Base-by-base conservation (phyloP, 2,888 invertebrate species). In the Cataglyphis rosenhaueri region DNA sequence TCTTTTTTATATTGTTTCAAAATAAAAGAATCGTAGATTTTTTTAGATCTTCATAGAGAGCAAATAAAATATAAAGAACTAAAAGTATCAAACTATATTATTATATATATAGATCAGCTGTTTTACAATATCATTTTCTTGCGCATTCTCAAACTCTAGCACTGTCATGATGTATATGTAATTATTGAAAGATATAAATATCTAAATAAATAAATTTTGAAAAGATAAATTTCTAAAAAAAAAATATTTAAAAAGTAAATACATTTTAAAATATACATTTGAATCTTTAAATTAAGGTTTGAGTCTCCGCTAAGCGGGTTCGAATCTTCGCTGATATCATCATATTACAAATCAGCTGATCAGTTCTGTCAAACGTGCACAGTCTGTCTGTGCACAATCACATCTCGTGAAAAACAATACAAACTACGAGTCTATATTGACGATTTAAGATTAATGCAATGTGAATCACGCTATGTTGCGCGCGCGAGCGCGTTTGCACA, bases 281-380 rank as follows among this genome's bases (percentile, higher is more conserved):
- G 18, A 44, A 44, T 44, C 44, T 44, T 18, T 6, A 44, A 44
- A 44, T 41, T 12, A 44, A 44, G 18, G 15, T 44, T 44, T 18
- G 44, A 44, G 44, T 44, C 44, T 44, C 5, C 18, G 18, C 44
- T 44, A 44, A 44, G 18, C 44, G 18, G 32, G 32, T 68, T 48
- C 29, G 29, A n/a, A 29, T 48, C 32, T 48, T 4, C 10, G 8
- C 68, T 52, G 8, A 48, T 29, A 5, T 6, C 18, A 10, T 48
- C 66, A 68, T 9, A 10, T 32, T n/a, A 35, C 2, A 6, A 55
- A 71, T 73, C 73, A 73, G 73, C 73, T 71, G 73, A 12, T 15
- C 4, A 9, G 38, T 21, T 5, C 12, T 59, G 52, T 68, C 29
- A 73, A 71, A 57, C 35, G 5, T 10, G 48, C 18, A 6, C 10